Evolutionary conservation across 2,113 vertebrate species (phyloP).

Genomic region (Poeciliopsis occidentalis): DNA sequence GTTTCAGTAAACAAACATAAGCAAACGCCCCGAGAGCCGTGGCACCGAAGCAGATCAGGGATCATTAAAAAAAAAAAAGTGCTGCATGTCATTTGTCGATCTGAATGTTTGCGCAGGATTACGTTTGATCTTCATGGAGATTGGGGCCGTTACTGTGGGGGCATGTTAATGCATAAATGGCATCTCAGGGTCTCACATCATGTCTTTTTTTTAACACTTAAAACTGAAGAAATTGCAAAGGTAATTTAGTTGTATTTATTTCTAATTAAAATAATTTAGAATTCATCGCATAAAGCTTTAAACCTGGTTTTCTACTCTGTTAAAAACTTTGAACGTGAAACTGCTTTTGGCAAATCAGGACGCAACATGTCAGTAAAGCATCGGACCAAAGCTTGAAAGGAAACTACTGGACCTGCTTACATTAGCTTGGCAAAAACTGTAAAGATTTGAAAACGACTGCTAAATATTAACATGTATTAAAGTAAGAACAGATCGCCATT

Average conservation of each 20-base stretch:
- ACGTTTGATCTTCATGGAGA: neutral
- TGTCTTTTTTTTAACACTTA: neutral
- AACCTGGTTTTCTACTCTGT: neutral
- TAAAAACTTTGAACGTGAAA: neutral
- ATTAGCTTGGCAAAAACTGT: neutral
- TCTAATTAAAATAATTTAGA: neutral
- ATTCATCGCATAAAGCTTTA: neutral
- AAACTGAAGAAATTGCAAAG: neutral
- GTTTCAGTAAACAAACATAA: neutral
- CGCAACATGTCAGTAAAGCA: neutral
- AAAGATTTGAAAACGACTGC: no score
- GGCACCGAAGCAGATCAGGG: neutral
- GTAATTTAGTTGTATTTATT: neutral
- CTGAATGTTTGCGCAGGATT: slow-evolving; percentile 18
- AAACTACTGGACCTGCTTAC: neutral
- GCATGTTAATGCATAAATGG: neutral
- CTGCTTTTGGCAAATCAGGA: neutral
- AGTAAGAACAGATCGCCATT: no score
- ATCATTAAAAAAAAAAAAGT: slow-evolving; percentile 16
- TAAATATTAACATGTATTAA: no score
- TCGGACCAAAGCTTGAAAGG: neutral
- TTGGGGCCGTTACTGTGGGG: slow-evolving; percentile 5
- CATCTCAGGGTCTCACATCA: neutral
- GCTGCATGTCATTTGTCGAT: slow-evolving; percentile 12
- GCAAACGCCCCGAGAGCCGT: slow-evolving; percentile 3